Evolutionary conservation across 2,888 invertebrate species (phyloP).

Genomic region (Spisula subtruncata): DNA sequence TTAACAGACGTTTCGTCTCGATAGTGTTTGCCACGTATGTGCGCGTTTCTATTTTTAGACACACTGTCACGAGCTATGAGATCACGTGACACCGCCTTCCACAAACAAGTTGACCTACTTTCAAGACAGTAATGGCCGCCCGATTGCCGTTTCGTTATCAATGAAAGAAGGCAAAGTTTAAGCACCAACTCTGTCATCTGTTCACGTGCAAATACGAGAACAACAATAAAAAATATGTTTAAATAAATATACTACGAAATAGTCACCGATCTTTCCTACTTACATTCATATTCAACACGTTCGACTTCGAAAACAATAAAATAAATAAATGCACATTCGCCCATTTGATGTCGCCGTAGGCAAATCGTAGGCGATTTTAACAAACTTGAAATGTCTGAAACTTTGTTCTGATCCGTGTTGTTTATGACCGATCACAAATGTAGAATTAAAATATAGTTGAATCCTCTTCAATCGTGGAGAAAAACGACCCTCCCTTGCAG

Average conservation of each 20-base stretch:
- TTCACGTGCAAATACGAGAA: background rate
- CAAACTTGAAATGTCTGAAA: background rate
- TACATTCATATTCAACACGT: background rate
- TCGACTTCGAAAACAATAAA: background rate
- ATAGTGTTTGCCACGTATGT: background rate
- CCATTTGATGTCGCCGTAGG: background rate
- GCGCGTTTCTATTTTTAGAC: background rate
- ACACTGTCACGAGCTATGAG: background rate
- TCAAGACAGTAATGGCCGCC: background rate
- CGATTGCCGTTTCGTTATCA: background rate
- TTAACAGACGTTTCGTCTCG: background rate
- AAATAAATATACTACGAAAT: background rate
- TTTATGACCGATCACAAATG: background rate
- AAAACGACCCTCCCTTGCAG: conserved; percentile 9
- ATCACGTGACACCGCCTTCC: background rate
- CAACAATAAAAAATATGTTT: background rate
- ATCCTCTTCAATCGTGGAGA: background rate
- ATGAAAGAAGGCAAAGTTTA: background rate
- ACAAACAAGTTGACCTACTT: conserved; percentile 3
- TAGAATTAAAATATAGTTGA: background rate
- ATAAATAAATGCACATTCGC: background rate
- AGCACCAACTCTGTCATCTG: background rate
- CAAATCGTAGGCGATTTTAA: background rate
- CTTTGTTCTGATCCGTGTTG: background rate
- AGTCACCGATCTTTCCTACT: background rate